phyloP scores from a whole-genome alignment of 2,113 vertebrate genomes.

The Coturnix japonica region DNA sequence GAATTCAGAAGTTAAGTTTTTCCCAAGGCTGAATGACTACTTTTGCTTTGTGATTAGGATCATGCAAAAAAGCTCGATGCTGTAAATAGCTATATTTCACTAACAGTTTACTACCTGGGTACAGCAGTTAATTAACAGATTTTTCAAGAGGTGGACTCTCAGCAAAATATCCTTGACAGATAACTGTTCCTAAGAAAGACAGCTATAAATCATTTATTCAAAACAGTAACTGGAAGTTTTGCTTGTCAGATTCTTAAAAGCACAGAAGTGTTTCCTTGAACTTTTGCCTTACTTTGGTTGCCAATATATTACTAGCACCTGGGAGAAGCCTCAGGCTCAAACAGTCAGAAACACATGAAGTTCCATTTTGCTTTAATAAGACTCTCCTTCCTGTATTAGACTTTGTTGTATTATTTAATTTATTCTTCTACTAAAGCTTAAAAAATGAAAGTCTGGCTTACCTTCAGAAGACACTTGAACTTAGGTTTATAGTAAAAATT shows the following conservation, averaged over 20 bases:
- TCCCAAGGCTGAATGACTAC: background rate
- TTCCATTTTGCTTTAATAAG: slow-evolving; percentile 60
- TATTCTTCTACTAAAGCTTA: slow-evolving; percentile 1
- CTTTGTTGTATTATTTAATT: slow-evolving; percentile 50
- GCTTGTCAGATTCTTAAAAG: slow-evolving; percentile 54
- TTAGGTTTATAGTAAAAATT: background rate
- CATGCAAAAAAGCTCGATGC: background rate
- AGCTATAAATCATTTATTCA: slow-evolving; percentile 61
- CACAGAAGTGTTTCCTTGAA: slow-evolving; percentile 59
- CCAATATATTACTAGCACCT: slow-evolving; percentile 52
- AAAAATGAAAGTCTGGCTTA: background rate
- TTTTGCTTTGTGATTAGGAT: background rate
- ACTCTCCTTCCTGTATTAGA: slow-evolving; percentile 31
- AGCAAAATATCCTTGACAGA: slow-evolving; percentile 52
- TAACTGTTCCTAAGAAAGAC: slow-evolving; percentile 55
- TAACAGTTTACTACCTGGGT: background rate
- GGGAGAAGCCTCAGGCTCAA: slow-evolving; percentile 62
- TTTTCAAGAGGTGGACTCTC: slow-evolving; percentile 29
- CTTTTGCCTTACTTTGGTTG: slow-evolving; percentile 56
- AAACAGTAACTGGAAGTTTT: slow-evolving; percentile 64
- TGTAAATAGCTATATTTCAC: background rate
- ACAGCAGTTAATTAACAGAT: slow-evolving; percentile 33
- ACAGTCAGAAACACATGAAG: slow-evolving; percentile 64
- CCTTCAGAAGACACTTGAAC: background rate
- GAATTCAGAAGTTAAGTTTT: background rate